Conservation (phyloP, 2,113 vertebrate species). For the Sander vitreus region DNA sequence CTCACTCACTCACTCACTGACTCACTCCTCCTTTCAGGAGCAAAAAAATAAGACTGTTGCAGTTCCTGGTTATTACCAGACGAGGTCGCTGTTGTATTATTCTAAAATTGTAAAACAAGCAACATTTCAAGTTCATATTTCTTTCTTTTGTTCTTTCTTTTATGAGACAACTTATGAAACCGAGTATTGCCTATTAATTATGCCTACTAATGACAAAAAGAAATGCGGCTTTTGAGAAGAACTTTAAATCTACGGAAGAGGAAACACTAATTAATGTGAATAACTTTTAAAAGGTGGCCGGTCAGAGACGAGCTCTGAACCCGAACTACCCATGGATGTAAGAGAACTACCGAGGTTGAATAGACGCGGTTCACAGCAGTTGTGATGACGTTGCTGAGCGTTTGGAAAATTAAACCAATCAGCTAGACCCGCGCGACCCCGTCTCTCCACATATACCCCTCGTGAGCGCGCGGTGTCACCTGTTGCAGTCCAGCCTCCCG, state of each 20-base stretch:
- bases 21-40: neutral
- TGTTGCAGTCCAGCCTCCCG: constrained; percentile 44
- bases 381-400: neutral
- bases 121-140: neutral
- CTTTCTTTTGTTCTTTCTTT: neutral
- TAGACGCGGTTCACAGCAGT: no score
- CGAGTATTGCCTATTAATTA: neutral
- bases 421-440: constrained; percentile 28
- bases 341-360: neutral
- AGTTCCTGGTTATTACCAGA: constrained; percentile 24
- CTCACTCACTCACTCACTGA: neutral
- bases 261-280: neutral
- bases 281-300: neutral
- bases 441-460: neutral
- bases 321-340: neutral
- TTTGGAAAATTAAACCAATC: constrained; percentile 14
- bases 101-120: neutral
- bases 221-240: no score
- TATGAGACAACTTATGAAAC: neutral
- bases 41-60: neutral
- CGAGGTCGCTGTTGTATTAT: constrained; percentile 35
- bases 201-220: no score
- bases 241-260: neutral
- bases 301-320: neutral
- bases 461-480: constrained; percentile 69